Base-by-base conservation (phyloP, 2,113 vertebrate species). In the Xerus inauris region DNA sequence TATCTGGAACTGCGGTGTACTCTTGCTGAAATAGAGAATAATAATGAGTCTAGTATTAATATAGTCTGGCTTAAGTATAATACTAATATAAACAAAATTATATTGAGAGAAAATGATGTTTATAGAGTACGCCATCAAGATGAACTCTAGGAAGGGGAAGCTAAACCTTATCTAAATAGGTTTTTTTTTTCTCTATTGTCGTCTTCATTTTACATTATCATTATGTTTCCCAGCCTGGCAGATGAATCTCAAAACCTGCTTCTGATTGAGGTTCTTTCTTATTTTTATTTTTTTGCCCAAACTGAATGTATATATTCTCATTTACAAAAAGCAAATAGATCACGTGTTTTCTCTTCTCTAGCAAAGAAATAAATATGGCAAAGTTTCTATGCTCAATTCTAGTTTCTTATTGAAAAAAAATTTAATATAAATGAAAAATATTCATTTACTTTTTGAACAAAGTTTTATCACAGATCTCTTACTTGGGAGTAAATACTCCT, bases 401-500 rank as follows among this genome's bases (percentile, higher is more conserved):
- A 87, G 71, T 54, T 97, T 97, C 92, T 88, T 96, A 67, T 87
- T 96, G 92, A 69, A 96, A 95, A 94, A 95, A 83, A 93, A 81
- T 80, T 94, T n/a, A 30, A 95, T 96, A 87, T 40, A 83, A 97
- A 86, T 84, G 62, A 54, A 76, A 97, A 95, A 84, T 96, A 95
- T 95, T 93, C 42, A 6, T n/a, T 96, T 97, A 87, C 84, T 97
- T 97, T 97, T 86, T 4, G 65, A 95, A 87, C 94, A 89, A 93
- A 96, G 96, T 93, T 97, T 98, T 94, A 89, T 95, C 82, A 57
- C 2, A 0, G 83, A 96, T 91, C 93, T 95, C 83, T 95, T 87
- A 57, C 81, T 97, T 97, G 38, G 95, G 94, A 98, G 95, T 97
- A 98, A 98, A 98, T 93, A 98, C 91, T 82, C 94, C 92, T 98